phyloP scores from a whole-genome alignment of 1,140 invertebrate genomes.

The Drosophila setifemur region DNA sequence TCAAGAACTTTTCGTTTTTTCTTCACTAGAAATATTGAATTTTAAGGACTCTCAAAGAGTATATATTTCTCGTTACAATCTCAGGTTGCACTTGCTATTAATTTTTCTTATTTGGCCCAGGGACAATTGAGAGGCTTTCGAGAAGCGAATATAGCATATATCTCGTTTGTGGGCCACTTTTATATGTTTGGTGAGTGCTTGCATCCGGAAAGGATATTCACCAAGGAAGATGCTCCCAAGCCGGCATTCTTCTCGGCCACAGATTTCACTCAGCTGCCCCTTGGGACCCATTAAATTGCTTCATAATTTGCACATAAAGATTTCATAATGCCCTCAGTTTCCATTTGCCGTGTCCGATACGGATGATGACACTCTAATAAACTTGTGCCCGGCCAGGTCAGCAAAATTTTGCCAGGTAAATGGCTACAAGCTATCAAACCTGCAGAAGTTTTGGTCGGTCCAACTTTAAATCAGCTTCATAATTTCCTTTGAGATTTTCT shows the following conservation, averaged over 20 bases:
- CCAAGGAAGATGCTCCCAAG: background rate
- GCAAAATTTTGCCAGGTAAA: conserved; percentile 1
- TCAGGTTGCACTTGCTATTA: background rate
- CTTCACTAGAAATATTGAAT: background rate
- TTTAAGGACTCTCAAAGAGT: background rate
- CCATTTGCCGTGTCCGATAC: background rate
- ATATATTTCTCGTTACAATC: background rate
- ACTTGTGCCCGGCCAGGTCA: background rate
- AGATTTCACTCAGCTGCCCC: conserved; percentile 28
- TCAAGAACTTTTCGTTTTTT: no score
- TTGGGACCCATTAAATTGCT: conserved; percentile 38
- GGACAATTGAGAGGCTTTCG: conserved; percentile 26
- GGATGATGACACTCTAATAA: background rate
- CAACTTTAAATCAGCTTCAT: background rate
- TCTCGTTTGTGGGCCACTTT: conserved; percentile 33
- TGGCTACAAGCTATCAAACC: background rate
- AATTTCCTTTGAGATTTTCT: background rate
- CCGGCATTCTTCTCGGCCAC: background rate
- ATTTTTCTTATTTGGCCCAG: background rate
- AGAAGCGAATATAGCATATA: conserved; percentile 54
- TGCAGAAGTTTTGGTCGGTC: background rate
- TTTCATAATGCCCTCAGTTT: conserved; percentile 3
- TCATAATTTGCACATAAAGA: conserved; percentile 41
- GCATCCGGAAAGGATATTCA: conserved; percentile 22
- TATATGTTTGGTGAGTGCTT: conserved; percentile 54